Evolutionary conservation across 2,888 invertebrate species (phyloP).

Genomic region (Pocota personata): DNA sequence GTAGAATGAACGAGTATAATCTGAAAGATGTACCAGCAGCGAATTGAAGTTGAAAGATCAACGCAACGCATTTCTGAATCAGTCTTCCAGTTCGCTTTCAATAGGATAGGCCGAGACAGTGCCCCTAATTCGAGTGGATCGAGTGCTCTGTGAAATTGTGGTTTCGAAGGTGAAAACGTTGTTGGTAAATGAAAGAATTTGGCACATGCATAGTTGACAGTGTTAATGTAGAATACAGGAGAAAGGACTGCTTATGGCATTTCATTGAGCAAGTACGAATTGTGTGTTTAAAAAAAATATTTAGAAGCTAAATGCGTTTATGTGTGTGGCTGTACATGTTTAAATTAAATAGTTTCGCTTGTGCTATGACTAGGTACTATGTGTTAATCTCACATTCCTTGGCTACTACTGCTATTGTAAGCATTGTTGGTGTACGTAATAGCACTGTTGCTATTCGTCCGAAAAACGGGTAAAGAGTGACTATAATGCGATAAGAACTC

Average conservation of each 20-base stretch:
- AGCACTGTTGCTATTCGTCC: conserved; percentile 34
- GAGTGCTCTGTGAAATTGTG: conserved; percentile 14
- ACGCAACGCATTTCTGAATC: conserved; percentile 67
- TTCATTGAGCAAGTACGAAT: neutral
- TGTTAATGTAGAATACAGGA: neutral
- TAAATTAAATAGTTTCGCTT: neutral
- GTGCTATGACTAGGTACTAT: neutral
- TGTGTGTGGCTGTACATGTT: neutral
- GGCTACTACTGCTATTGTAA: neutral
- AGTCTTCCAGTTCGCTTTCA: conserved; percentile 75
- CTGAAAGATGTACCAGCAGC: conserved; percentile 65
- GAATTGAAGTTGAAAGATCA: conserved; percentile 70
- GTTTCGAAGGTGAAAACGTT: conserved; percentile 13
- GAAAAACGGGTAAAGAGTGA: conserved; percentile 61
- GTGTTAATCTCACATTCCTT: conserved; percentile 9
- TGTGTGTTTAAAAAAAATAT: neutral
- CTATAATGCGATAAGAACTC: conserved; percentile 61
- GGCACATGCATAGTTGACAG: neutral
- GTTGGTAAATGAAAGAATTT: conserved; percentile 12
- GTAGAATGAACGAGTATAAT: conserved; percentile 63
- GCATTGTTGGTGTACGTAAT: neutral
- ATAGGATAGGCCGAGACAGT: conserved; percentile 70
- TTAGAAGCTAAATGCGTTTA: neutral
- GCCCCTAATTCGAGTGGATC: conserved; percentile 11
- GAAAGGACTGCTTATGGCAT: neutral